Base-by-base conservation (phyloP, 2,888 invertebrate species). In the Lasiommata megera region DNA sequence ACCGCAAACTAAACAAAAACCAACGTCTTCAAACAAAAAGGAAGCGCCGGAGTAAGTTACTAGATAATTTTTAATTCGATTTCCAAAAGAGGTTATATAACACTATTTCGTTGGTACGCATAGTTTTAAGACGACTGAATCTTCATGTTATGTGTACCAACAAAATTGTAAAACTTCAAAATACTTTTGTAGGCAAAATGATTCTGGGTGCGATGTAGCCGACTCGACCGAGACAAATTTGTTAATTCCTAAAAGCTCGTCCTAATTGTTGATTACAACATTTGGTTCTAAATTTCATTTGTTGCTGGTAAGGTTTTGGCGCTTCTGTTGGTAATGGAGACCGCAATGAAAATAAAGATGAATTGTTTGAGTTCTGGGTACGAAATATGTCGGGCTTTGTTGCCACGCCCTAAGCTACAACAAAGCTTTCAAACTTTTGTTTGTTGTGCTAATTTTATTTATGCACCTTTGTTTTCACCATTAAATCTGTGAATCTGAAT, bases 351-450 rank as follows among this genome's bases (percentile, higher is more conserved):
- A 34, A 48, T 11, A 12, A n/a, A 6, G 36, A 34, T n/a, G n/a
- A 36, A 48, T 34, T 31, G 36, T 48, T 34, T 41, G 23, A 18
- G 7, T 18, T 8, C n/a, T 11, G 12, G 12, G 28, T 44, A 14
- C 14, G 17, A 34, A 48, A 48, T 48, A 36, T 48, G 34, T 17
- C 29, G 6, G 36, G 17, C 8, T 28, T 43, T 34, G 34, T 34
- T 14, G 36, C 34, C 17, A 11, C 11, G 12, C n/a, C 36, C 7
- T 12, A 14, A 14, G 31, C 46, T 9, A 31, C 46, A 46, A 46
- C 31, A 31, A 29, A 31, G 31, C 11, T 31, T 16, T 46, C 46
- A 34, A 46, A 46, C 16, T 46, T 29, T 46, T 31, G 46, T 31
- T 46, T 46, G 46, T 46, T 43, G 17, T 41, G 18, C 16, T 14